Conservation (phyloP, 2,113 vertebrate genomes). For the Martes martes region DNA sequence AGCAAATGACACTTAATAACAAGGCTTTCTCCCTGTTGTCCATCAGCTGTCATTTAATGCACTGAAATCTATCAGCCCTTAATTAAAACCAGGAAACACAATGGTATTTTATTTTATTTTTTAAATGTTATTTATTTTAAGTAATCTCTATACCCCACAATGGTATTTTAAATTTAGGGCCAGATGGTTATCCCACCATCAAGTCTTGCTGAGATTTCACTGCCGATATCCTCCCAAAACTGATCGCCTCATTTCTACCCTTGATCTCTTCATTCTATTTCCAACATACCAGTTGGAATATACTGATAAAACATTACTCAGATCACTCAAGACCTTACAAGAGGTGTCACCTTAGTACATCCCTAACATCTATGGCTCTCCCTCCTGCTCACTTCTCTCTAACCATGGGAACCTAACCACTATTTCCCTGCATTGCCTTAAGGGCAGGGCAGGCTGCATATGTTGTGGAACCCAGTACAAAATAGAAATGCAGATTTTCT, state of each 20-base stretch:
- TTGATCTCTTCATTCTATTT: neutral
- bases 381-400: neutral
- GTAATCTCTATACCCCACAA: neutral
- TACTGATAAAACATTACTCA: neutral
- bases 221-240: neutral
- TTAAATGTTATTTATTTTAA: neutral
- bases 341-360: fast-evolving
- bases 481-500: neutral
- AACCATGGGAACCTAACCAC: neutral
- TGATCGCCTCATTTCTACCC: neutral
- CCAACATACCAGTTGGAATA: neutral
- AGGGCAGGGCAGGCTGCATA: neutral
- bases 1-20: slow-evolving; percentile 10
- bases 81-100: slow-evolving; percentile 51
- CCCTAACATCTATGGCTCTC: neutral
- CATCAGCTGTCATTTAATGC: slow-evolving; percentile 22
- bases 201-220: slow-evolving; percentile 25
- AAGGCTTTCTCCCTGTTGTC: slow-evolving; percentile 16
- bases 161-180: slow-evolving; percentile 24
- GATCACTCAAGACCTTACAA: neutral
- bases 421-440: neutral
- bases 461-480: neutral
- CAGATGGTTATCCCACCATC: slow-evolving; percentile 7
- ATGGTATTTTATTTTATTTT: neutral
- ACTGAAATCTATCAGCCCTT: neutral